Evolutionary conservation across 2,888 invertebrate species (phyloP).

Genomic region (Tenthredo distinguenda): DNA sequence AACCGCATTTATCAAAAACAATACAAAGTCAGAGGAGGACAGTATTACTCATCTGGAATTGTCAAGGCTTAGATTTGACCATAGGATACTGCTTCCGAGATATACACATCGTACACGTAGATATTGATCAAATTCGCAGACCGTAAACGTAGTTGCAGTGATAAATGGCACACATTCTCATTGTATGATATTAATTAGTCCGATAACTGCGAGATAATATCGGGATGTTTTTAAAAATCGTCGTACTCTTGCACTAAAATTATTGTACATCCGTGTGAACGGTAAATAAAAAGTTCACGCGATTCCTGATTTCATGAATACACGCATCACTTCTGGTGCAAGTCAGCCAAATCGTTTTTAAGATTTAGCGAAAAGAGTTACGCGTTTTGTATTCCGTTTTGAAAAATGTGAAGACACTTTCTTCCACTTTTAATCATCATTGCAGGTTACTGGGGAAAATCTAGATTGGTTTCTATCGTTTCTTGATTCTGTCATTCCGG

Average conservation of each 20-base stretch:
- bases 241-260: not conserved
- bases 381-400: not conserved
- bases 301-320: not conserved
- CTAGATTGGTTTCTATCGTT: conserved; percentile 27
- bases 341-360: not conserved
- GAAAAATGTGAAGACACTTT: not conserved
- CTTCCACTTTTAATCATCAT: not conserved
- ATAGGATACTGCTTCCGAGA: not conserved
- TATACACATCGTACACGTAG: not conserved
- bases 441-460: not conserved
- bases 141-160: not conserved
- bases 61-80: not conserved
- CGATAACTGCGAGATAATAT: too few species aligned
- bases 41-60: not conserved
- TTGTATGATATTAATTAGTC: not conserved
- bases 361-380: not conserved
- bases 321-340: not conserved
- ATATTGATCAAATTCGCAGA: not conserved
- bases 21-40: not conserved
- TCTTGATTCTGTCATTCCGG: not conserved
- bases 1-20: not conserved
- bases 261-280: not conserved
- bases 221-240: too few species aligned
- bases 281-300: not conserved
- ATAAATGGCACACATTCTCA: not conserved